Evolutionary conservation across 2,888 invertebrate genomes (phyloP).

Genomic region (Muschampia plurimacula): DNA sequence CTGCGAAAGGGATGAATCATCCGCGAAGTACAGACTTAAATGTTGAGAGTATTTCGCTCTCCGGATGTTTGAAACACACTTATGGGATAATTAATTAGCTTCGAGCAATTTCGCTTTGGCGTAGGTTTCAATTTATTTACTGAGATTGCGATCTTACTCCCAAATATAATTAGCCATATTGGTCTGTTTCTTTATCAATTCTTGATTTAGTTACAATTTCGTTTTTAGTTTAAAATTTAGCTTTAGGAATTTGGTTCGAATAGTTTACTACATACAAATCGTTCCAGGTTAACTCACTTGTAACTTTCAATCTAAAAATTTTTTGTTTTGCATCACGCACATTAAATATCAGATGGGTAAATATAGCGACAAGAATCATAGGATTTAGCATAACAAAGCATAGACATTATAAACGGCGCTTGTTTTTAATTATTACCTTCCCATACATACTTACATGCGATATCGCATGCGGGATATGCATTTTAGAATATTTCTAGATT

Average conservation of each 20-base stretch:
- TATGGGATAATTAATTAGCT: constrained; percentile 20
- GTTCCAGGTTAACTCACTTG: not conserved
- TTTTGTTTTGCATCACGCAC: constrained; percentile 13
- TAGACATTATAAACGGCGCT: not conserved
- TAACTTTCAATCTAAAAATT: not conserved
- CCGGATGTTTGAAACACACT: constrained; percentile 31
- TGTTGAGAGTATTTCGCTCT: constrained; percentile 17
- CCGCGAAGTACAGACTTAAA: constrained; percentile 33
- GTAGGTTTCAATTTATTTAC: constrained; percentile 6
- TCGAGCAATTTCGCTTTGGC: not conserved
- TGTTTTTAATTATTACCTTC: constrained; percentile 24
- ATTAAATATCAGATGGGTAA: not conserved
- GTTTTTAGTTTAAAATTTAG: not conserved
- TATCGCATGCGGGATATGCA: constrained; percentile 26
- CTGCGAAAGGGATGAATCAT: constrained; percentile 42
- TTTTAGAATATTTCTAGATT: constrained; percentile 20
- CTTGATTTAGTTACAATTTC: not conserved
- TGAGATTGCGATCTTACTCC: not conserved
- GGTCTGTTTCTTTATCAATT: not conserved
- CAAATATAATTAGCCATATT: not conserved
- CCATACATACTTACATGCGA: constrained; percentile 16
- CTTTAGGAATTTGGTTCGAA: not conserved
- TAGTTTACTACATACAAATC: not conserved
- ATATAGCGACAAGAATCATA: constrained; percentile 7
- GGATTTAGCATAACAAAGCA: constrained; percentile 17